Evolutionary conservation across 2,113 vertebrate genomes (phyloP).

Genomic region (Saguinus midas): DNA sequence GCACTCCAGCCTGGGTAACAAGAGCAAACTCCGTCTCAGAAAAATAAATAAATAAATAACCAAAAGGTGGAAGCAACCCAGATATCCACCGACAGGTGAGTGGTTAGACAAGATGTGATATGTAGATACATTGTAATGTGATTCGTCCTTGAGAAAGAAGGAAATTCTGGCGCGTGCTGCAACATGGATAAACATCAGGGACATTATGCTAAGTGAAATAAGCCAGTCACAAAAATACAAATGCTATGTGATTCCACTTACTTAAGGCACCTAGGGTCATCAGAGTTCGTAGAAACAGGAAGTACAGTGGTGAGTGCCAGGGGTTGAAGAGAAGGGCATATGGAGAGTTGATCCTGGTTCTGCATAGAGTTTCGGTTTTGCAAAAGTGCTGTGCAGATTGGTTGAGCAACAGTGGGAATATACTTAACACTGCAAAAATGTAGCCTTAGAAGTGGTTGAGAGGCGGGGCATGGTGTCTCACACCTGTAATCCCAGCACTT

Average conservation of each 20-base stretch:
- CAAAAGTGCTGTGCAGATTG: neutral
- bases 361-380: neutral
- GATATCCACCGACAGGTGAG: neutral
- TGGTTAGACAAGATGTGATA: fast-evolving
- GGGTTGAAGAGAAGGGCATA: fast-evolving
- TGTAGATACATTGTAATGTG: fast-evolving
- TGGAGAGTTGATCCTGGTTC: neutral
- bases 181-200: fast-evolving
- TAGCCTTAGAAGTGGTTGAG: neutral
- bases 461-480: too few relatives aligned
- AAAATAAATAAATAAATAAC: neutral
- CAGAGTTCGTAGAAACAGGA: neutral
- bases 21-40: too few relatives aligned
- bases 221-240: neutral
- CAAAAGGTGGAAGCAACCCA: neutral
- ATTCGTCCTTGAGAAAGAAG: neutral
- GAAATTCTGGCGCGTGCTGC: fast-evolving
- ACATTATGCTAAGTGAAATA: neutral
- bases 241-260: neutral
- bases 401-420: fast-evolving
- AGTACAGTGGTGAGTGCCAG: neutral
- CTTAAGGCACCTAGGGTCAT: neutral
- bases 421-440: fast-evolving
- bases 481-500: too few relatives aligned
- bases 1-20: too few relatives aligned